Base-by-base conservation (phyloP, 2,888 invertebrate genomes). In the Noctua janthe region DNA sequence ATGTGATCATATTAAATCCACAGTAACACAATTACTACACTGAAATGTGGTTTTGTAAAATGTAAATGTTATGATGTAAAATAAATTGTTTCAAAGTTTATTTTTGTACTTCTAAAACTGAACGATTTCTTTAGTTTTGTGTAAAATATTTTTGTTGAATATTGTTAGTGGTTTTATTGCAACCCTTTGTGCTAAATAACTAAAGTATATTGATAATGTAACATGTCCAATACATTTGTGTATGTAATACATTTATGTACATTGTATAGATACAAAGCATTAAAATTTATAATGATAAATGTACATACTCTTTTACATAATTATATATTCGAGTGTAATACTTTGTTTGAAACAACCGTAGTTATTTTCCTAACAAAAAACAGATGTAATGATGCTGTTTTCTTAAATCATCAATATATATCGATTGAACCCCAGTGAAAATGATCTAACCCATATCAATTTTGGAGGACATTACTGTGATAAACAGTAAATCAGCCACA, bases 71-170 rank as follows among this genome's bases (percentile, higher is more conserved):
- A 91, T 89, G 86, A 84, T 94, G 94, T 95, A 94, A 93, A 94
- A 93, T 93, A 94, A 94, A 92, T 94, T 94, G 92, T 95, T 95
- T 94, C 88, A 92, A 93, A 93, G 91, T 92, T 91, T 96, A 96
- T 96, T 96, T 96, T 97, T 96, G 92, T 97, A 96, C 93, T 92
- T 94, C 76, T 91, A 91, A 90, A 92, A 91, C 90, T 89, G 90
- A 94, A 94, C 90, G 88, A 88, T 85, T 90, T 89, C 85, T 92
- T 92, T 89, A 86, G 89, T 85, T 89, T 93, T 93, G 91, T 93
- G 92, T 92, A 92, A 92, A 92, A 91, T 92, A 91, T 91, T 92
- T 93, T 92, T 93, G 92, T 94, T 93, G 88, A 91, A 90, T 91
- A 92, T 88, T 90, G 88, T 86, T 91, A 91, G 90, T 91, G 88